Conservation (phyloP, 92 coral and sea anemone species). For the Epizoanthus scotinus region DNA sequence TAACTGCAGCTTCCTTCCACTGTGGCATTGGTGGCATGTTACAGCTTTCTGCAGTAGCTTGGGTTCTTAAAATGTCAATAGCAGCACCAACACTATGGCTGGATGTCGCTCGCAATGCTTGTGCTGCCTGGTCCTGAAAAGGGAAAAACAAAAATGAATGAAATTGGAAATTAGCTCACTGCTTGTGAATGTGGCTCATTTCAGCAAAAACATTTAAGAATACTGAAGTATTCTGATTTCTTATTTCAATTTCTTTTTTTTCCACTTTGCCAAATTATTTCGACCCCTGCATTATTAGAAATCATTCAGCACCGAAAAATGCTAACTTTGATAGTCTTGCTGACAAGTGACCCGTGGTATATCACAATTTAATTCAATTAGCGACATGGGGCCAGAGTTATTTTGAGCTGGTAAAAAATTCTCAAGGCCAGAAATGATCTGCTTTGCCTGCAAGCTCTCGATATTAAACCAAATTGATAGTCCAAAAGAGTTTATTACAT, state of each 20-base stretch:
- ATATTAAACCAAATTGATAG: background rate
- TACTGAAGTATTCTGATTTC: background rate
- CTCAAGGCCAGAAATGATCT: background rate
- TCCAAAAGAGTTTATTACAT: background rate
- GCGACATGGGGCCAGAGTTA: constrained; percentile 39
- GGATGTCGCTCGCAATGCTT: constrained; percentile 69
- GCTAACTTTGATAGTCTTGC: constrained; percentile 1
- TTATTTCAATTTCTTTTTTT: background rate
- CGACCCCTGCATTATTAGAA: background rate
- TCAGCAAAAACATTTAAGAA: background rate
- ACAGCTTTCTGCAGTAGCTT: constrained; percentile 41
- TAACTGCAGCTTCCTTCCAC: constrained; percentile 39
- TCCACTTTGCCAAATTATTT: background rate
- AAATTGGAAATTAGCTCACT: background rate
- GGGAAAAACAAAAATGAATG: background rate
- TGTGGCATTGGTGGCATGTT: constrained; percentile 47
- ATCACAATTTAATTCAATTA: constrained; percentile 32
- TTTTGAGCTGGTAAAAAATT: constrained; percentile 14
- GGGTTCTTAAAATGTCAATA: constrained; percentile 55
- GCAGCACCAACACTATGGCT: constrained; percentile 77
- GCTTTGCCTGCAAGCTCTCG: background rate
- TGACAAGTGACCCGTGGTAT: constrained; percentile 16
- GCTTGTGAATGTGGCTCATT: background rate
- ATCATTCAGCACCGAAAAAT: constrained; percentile 8
- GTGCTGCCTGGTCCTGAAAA: constrained; percentile 63